Conservation (phyloP, 2,797 vertebrate genomes). For the Enteromius radiatus region DNA sequence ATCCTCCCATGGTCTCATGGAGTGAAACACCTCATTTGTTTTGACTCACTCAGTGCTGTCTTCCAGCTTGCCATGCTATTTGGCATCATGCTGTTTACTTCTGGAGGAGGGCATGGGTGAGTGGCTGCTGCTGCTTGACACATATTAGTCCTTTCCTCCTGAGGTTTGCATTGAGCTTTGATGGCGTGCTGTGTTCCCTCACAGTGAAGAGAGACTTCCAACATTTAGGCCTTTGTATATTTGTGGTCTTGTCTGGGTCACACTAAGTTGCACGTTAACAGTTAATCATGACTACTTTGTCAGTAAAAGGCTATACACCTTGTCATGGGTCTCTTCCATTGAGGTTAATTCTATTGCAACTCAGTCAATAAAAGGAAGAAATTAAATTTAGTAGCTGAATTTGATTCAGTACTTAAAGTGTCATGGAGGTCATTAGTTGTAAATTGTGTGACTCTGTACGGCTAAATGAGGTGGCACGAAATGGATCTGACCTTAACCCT, state of each 20-base stretch:
- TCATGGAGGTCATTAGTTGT: background rate
- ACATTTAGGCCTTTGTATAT: constrained; percentile 1
- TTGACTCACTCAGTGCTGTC: constrained; percentile 45
- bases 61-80: constrained; percentile 48
- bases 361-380: constrained; percentile 10
- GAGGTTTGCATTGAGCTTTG: constrained; percentile 40
- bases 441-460: background rate
- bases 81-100: constrained; percentile 49
- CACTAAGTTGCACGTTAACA: background rate
- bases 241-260: constrained; percentile 32
- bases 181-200: constrained; percentile 44
- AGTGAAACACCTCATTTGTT: constrained; percentile 55
- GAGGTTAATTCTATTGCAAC: constrained; percentile 1
- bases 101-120: constrained; percentile 57
- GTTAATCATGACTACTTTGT: constrained; percentile 26
- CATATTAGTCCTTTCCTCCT: constrained; percentile 53
- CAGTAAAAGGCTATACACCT: background rate
- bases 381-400: constrained; percentile 1
- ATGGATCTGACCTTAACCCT: background rate
- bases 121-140: constrained; percentile 52
- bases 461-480: background rate
- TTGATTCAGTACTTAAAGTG: constrained; percentile 2
- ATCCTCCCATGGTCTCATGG: constrained; percentile 35
- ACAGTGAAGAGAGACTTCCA: constrained; percentile 20
- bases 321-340: background rate